phyloP scores from a whole-genome alignment of 2,113 vertebrate genomes.

The Cariama cristata region DNA sequence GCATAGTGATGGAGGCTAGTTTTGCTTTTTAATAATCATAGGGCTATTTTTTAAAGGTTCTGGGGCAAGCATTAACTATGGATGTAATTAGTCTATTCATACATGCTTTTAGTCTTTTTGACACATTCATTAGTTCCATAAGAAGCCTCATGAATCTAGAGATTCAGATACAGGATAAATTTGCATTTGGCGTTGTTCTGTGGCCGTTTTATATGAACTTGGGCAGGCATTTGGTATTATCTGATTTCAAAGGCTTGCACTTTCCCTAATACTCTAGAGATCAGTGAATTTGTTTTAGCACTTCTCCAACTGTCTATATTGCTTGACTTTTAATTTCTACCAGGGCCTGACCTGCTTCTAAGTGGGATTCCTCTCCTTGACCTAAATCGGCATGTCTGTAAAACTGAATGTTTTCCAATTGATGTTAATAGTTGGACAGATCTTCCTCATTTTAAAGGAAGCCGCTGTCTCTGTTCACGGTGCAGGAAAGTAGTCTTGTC shows the following conservation, averaged over 20 bases:
- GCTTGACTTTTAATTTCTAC: not conserved
- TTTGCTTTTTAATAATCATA: not conserved
- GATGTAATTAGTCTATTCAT: not conserved
- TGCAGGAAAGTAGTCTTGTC: not conserved
- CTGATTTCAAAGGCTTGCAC: slow-evolving; percentile 21
- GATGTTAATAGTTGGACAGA: not conserved
- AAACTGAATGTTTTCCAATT: not conserved
- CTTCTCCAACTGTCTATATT: not conserved
- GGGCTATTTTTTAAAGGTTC: not conserved
- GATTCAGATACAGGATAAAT: not conserved
- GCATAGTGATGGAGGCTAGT: not conserved
- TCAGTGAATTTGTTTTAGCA: slow-evolving; percentile 15
- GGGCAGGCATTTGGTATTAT: not conserved
- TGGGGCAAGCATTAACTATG: not conserved
- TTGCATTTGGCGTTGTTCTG: not conserved
- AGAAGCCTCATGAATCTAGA: not conserved
- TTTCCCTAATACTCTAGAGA: not conserved
- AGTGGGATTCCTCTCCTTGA: not conserved
- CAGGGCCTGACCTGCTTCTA: not conserved
- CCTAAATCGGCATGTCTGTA: not conserved
- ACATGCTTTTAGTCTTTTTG: not conserved
- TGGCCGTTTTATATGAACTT: not conserved
- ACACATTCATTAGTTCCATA: not conserved
- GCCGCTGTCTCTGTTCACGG: not conserved
- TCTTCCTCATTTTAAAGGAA: not conserved